Conservation (phyloP, 2,113 vertebrate genomes). For the Patagioenas fasciata region DNA sequence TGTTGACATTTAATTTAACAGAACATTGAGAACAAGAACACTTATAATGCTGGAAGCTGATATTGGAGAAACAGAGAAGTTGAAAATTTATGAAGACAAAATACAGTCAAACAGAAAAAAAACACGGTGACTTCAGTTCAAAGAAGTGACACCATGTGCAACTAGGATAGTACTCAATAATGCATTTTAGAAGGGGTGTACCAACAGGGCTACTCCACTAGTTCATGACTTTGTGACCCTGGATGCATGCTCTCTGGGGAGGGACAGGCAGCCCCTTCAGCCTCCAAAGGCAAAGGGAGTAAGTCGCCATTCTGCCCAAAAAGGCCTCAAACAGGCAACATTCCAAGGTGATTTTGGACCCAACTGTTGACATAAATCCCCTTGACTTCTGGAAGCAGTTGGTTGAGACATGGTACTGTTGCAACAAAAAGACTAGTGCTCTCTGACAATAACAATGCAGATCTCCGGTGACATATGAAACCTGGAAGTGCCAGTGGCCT, state of each 20-base stretch:
- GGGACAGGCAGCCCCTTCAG: background rate
- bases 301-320: background rate
- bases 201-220: background rate
- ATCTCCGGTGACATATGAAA: background rate
- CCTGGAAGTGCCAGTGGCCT: background rate
- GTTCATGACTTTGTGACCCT: background rate
- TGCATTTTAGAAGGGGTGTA: background rate
- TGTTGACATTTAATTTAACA: constrained; percentile 7
- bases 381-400: background rate
- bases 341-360: background rate
- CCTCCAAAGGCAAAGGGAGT: background rate
- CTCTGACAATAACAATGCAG: background rate
- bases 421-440: background rate
- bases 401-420: background rate
- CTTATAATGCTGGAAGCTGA: background rate
- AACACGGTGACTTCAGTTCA: background rate
- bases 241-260: background rate
- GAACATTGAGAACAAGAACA: background rate
- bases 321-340: background rate
- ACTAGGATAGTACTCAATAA: background rate
- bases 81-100: background rate
- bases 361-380: background rate
- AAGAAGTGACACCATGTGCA: background rate
- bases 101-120: background rate
- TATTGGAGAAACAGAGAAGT: background rate